These are phyloP conservation scores for Bolinopsis microptera DNA, from an alignment of 37 sponge, comb jelly and placozoan species.

Conservation along the genomic window DNA sequence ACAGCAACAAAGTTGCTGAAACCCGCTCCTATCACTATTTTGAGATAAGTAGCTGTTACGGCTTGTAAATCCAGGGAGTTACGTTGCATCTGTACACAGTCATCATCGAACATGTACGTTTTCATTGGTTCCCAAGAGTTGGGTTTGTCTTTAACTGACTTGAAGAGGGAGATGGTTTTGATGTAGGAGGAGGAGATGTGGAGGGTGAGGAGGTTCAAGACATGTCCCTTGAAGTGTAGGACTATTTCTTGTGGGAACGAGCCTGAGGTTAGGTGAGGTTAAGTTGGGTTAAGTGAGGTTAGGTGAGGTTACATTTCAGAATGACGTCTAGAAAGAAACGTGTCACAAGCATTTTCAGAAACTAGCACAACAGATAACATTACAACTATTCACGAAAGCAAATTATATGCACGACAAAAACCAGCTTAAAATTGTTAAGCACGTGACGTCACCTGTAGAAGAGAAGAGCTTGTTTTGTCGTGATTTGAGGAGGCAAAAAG, in stretches of 20 bases:
- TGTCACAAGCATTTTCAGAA: too few species aligned
- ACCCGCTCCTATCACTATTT: slow-evolving; percentile 36
- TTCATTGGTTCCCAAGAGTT: slow-evolving; percentile 17
- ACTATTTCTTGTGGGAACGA: slow-evolving; percentile 59
- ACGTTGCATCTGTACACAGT: neutral
- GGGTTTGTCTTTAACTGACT: slow-evolving; percentile 52
- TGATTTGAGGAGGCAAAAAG: neutral
- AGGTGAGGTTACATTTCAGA: too few species aligned
- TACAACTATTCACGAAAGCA: too few species aligned
- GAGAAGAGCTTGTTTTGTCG: neutral
- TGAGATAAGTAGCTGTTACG: slow-evolving; percentile 55
- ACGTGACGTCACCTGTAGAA: neutral
- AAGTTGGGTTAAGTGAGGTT: too few species aligned
- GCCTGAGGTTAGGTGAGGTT: neutral
- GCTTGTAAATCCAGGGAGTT: slow-evolving; percentile 40
- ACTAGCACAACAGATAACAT: too few species aligned
- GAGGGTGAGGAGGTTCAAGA: slow-evolving; percentile 23
- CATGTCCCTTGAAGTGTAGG: slow-evolving; percentile 18
- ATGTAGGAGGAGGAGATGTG: slow-evolving; percentile 13
- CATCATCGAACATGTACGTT: neutral
- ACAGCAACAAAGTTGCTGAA: slow-evolving; percentile 56
- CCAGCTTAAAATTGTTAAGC: neutral
- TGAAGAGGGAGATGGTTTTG: slow-evolving; percentile 39
- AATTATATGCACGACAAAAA: too few species aligned
- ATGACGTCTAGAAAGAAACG: too few species aligned